phyloP scores from a whole-genome alignment of 2,888 invertebrate species.

The Drosophila vallismaia region DNA sequence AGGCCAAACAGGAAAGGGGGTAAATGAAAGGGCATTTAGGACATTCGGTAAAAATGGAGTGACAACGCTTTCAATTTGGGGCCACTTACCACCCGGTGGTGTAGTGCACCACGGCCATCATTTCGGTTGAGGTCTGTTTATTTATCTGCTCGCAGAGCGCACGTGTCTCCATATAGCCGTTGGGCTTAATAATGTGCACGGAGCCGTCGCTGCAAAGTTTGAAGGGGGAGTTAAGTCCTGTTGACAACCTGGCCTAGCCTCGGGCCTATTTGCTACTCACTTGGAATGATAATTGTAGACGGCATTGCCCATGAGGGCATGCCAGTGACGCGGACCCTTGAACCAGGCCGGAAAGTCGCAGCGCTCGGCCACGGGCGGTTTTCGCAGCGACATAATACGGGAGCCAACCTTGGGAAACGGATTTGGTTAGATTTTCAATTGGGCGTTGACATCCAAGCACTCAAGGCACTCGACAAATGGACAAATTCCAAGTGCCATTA shows the following conservation, averaged over 20 bases:
- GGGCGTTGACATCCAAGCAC: background rate
- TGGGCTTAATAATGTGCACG: constrained; percentile 84
- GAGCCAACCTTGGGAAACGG: constrained; percentile 82
- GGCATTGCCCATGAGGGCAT: constrained; percentile 93
- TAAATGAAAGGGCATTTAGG: constrained; percentile 20
- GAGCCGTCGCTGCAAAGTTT: constrained; percentile 82
- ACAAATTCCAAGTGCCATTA: constrained; percentile 27
- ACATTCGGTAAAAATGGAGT: constrained; percentile 3
- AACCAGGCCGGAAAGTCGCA: constrained; percentile 95
- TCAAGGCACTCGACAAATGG: background rate
- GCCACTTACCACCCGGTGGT: constrained; percentile 89
- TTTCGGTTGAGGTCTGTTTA: constrained; percentile 85
- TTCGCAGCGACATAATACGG: constrained; percentile 84
- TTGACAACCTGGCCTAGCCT: constrained; percentile 43
- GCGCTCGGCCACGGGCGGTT: constrained; percentile 84
- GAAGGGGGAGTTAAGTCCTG: constrained; percentile 40
- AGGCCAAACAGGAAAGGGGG: constrained; percentile 8
- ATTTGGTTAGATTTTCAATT: constrained; percentile 9
- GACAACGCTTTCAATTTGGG: constrained; percentile 41
- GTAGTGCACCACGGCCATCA: constrained; percentile 88
- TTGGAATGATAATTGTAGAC: constrained; percentile 93
- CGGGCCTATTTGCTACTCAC: constrained; percentile 74
- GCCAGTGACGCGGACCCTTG: constrained; percentile 93
- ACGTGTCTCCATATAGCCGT: constrained; percentile 84
- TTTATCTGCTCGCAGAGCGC: constrained; percentile 84